Conservation (phyloP, 2,888 invertebrate species). For the Drosophila infuscata region DNA sequence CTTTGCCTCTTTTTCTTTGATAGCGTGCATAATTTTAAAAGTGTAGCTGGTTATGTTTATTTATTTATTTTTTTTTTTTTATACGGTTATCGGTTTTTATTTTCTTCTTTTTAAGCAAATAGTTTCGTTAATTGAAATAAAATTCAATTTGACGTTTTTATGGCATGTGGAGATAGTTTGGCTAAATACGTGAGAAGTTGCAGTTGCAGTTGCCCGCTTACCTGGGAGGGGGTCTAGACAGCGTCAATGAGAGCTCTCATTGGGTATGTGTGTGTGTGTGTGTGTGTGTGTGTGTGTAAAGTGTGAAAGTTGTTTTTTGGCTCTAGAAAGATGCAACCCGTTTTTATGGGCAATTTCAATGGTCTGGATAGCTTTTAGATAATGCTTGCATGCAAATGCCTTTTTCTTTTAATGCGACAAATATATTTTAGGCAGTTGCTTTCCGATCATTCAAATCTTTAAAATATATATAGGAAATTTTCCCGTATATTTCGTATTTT, state of each 20-base stretch:
- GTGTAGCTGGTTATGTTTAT: constrained; percentile 53
- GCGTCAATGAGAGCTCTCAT: constrained; percentile 33
- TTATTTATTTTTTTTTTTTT: constrained; percentile 15
- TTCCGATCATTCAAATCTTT: constrained; percentile 15
- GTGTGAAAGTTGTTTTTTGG: constrained; percentile 71
- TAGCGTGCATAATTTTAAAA: constrained; percentile 63
- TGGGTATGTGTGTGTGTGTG: background rate
- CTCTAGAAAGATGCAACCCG: constrained; percentile 64
- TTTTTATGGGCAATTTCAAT: constrained; percentile 47
- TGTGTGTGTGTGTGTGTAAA: constrained; percentile 34
- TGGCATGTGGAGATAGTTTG: constrained; percentile 72
- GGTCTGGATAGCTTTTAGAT: constrained; percentile 32
- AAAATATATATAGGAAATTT: constrained; percentile 18
- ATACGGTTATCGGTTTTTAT: constrained; percentile 15
- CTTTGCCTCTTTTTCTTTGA: constrained; percentile 28
- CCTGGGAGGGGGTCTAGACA: constrained; percentile 31
- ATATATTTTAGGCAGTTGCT: constrained; percentile 35
- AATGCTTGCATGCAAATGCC: constrained; percentile 34
- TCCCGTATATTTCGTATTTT: constrained; percentile 10
- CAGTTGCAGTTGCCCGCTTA: constrained; percentile 31
- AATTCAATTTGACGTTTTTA: constrained; percentile 78
- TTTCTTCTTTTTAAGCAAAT: constrained; percentile 56
- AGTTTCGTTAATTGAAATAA: constrained; percentile 80
- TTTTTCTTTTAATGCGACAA: constrained; percentile 31
- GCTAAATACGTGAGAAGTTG: constrained; percentile 75